phyloP scores from a whole-genome alignment of 2,888 invertebrate genomes.

The Drosophila austrosaltans region DNA sequence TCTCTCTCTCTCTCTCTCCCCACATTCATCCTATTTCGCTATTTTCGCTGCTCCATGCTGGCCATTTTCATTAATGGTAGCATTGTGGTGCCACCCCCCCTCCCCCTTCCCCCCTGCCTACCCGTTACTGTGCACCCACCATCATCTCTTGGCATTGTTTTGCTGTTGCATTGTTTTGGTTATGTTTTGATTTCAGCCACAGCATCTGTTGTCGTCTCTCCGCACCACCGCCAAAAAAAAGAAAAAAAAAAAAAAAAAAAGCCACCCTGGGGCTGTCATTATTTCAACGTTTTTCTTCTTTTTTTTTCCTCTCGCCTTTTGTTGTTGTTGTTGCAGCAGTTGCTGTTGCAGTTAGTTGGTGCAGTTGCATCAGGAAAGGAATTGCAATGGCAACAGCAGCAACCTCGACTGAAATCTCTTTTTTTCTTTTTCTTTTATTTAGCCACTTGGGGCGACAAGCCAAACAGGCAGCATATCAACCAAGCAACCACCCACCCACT shows the following conservation, averaged over 20 bases:
- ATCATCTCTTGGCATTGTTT: conserved; percentile 57
- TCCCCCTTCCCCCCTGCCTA: not conserved
- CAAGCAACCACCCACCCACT: conserved; percentile 1
- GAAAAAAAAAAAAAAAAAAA: conserved; percentile 23
- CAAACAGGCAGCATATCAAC: not conserved
- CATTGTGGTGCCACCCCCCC: conserved; percentile 41
- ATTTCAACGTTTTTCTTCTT: conserved; percentile 56
- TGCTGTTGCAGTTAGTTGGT: conserved; percentile 41
- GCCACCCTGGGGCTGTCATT: conserved; percentile 73
- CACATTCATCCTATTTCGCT: conserved; percentile 14
- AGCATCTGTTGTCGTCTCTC: conserved; percentile 49
- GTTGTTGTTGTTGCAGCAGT: conserved; percentile 14
- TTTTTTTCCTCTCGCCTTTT: not conserved
- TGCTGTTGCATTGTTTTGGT: conserved; percentile 51
- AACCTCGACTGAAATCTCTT: conserved; percentile 17
- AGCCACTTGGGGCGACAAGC: conserved; percentile 19
- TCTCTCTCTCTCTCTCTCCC: conserved; percentile 1
- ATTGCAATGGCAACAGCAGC: conserved; percentile 27
- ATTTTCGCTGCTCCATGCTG: conserved; percentile 53
- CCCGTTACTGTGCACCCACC: conserved; percentile 10
- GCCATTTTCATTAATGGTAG: conserved; percentile 77
- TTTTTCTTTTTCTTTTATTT: conserved; percentile 5
- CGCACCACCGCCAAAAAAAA: conserved; percentile 16
- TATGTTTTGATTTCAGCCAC: conserved; percentile 74
- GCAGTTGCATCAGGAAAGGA: conserved; percentile 54